These are phyloP conservation scores for Cassiopea xamachana DNA, from an alignment of 30 jellyfish, hydroid and myxozoan species.

Conservation along the genomic window DNA sequence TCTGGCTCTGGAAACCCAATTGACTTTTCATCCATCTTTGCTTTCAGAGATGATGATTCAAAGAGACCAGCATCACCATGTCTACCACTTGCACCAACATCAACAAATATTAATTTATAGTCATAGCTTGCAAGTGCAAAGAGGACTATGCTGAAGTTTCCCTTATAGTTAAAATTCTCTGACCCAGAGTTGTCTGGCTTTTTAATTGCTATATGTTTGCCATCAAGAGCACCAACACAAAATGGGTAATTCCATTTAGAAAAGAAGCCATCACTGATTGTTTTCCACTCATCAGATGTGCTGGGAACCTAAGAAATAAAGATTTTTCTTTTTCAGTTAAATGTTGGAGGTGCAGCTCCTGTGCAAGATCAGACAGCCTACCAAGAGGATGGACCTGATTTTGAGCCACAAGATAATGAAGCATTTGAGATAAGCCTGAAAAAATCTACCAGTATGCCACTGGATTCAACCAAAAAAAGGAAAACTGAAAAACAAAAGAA, in stretches of 20 bases:
- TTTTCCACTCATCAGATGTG: conserved; percentile 26
- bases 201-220: conserved; percentile 50
- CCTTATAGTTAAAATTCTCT: conserved; percentile 34
- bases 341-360: not conserved
- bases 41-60: conserved; percentile 16
- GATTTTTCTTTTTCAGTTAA: not conserved
- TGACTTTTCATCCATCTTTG: conserved; percentile 10
- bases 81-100: conserved; percentile 58
- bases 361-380: not conserved
- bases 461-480: conserved; percentile 7
- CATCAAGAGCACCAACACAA: conserved; percentile 59
- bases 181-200: conserved; percentile 53
- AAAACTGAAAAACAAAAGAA: conserved; percentile 11
- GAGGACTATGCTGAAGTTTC: conserved; percentile 37
- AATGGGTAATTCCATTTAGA: conserved; percentile 42
- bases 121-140: conserved; percentile 38
- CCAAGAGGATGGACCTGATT: conserved; percentile 5
- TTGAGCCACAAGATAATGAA: not conserved
- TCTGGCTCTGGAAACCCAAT: conserved; percentile 40
- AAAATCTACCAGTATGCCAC: conserved; percentile 22
- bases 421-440: not conserved
- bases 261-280: conserved; percentile 31
- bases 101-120: conserved; percentile 38
- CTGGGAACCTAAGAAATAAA: conserved; percentile 21
- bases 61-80: conserved; percentile 58